Percentiles rank a stretch among this genome's conserved stretches.
Conservation (phyloP, 2,113 vertebrate species). For the Misgurnus mizolepis region DNA sequence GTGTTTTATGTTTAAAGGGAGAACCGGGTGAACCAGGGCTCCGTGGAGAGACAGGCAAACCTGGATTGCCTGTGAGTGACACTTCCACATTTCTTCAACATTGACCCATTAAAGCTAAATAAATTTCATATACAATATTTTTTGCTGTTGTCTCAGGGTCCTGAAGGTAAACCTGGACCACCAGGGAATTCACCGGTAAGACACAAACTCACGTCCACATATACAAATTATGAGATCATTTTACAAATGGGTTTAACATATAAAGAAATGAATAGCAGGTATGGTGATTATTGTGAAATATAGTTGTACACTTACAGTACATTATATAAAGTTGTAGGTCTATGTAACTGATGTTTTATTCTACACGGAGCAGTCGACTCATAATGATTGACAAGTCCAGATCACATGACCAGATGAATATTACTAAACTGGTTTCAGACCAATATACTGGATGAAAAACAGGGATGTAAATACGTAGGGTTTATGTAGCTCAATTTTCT, state of each 20-base stretch:
- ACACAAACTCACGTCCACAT: background rate
- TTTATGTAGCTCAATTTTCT: background rate
- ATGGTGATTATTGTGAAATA: no score
- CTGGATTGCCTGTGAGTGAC: constrained; percentile 77
- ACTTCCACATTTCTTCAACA: background rate
- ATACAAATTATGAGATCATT: background rate
- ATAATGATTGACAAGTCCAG: no score
- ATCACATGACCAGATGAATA: no score
- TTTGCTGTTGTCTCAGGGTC: constrained; percentile 66
- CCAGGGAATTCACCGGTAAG: constrained; percentile 69
- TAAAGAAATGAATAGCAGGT: no score
- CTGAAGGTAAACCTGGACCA: constrained; percentile 75
- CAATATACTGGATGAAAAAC: background rate
- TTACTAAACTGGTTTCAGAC: no score
- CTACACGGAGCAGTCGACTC: no score
- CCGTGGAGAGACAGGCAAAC: constrained; percentile 67
- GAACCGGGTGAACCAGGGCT: constrained; percentile 69
- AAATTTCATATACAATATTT: background rate
- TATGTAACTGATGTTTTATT: no score
- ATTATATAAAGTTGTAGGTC: no score
- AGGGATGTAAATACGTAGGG: background rate
- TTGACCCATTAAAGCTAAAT: background rate
- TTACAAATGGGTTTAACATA: no score
- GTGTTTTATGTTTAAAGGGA: constrained; percentile 58
- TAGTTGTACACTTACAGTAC: no score